Evolutionary conservation across 1,140 invertebrate genomes (phyloP).

Genomic region (Drosophila sechellia): DNA sequence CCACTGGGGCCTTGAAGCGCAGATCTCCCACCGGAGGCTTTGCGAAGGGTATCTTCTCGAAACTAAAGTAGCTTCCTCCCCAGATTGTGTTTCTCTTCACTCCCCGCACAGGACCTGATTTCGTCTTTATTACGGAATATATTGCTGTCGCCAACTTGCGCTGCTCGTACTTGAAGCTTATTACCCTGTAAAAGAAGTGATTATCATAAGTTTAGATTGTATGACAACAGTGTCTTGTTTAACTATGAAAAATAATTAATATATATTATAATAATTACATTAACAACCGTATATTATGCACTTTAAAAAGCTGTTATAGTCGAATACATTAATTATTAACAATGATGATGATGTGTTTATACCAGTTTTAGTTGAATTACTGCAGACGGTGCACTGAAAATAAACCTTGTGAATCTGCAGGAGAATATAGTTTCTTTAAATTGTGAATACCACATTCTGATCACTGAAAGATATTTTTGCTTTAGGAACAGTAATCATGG

Average conservation of each 20-base stretch:
- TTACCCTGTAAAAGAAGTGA: conserved; percentile 45
- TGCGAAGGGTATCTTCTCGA: conserved; percentile 89
- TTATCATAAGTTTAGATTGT: not conserved
- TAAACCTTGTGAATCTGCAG: no score
- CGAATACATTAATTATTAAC: no score
- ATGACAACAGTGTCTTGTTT: not conserved
- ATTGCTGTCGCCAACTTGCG: conserved; percentile 67
- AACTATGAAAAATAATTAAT: no score
- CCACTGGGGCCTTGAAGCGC: conserved; percentile 87
- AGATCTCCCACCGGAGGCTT: conserved; percentile 89
- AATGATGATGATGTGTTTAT: not conserved
- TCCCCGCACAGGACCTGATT: conserved; percentile 66
- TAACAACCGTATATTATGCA: no score
- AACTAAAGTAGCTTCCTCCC: conserved; percentile 83
- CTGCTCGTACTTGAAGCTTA: conserved; percentile 74
- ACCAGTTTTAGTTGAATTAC: not conserved
- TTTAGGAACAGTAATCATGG: no score
- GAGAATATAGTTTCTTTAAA: no score
- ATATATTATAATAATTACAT: no score
- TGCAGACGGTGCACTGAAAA: no score
- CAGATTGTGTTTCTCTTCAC: conserved; percentile 69
- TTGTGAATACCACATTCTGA: no score
- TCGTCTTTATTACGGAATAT: conserved; percentile 62
- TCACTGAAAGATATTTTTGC: no score
- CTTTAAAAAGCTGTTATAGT: no score